These are phyloP conservation scores for Hypomesus transpacificus DNA, from an alignment of 2,113 vertebrate genomes.

Conservation along the genomic window DNA sequence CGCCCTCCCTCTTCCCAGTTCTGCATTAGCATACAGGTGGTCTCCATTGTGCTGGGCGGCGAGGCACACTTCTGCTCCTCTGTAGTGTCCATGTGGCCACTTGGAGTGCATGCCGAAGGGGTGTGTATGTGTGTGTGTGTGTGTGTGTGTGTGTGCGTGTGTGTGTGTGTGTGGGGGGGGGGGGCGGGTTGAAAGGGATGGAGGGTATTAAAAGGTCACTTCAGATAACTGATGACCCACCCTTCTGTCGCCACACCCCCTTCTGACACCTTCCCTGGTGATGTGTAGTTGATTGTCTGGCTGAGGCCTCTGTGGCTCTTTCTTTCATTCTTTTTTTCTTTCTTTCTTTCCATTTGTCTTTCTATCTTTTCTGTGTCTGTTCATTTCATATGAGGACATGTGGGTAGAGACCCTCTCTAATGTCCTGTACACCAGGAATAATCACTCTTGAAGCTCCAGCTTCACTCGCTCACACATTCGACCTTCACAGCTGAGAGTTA, in stretches of 20 bases:
- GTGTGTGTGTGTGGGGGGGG: background rate
- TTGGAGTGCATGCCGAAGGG: constrained; percentile 37
- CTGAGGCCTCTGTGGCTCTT: constrained; percentile 26
- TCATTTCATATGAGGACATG: background rate
- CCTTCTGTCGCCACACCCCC: constrained; percentile 64
- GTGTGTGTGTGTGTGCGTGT: background rate
- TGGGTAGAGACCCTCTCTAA: constrained; percentile 4
- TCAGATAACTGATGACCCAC: constrained; percentile 61
- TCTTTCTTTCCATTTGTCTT: constrained; percentile 4
- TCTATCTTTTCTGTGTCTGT: constrained; percentile 3
- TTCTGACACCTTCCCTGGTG: constrained; percentile 45
- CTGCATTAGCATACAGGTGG: constrained; percentile 70
- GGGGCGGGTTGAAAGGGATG: background rate
- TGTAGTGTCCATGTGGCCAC: constrained; percentile 54
- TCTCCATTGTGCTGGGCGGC: constrained; percentile 47
- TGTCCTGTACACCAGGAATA: too few relatives aligned
- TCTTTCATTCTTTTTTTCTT: constrained; percentile 4
- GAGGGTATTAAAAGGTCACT: constrained; percentile 67
- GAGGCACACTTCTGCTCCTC: constrained; percentile 56
- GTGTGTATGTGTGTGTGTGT: constrained; percentile 5
- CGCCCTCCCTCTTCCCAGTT: constrained; percentile 12
- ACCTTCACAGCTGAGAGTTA: too few relatives aligned
- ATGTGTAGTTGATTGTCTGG: constrained; percentile 52
- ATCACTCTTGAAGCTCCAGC: too few relatives aligned
- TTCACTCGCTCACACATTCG: too few relatives aligned